phyloP scores from a whole-genome alignment of 2,113 vertebrate genomes.

The Vulpes vulpes region DNA sequence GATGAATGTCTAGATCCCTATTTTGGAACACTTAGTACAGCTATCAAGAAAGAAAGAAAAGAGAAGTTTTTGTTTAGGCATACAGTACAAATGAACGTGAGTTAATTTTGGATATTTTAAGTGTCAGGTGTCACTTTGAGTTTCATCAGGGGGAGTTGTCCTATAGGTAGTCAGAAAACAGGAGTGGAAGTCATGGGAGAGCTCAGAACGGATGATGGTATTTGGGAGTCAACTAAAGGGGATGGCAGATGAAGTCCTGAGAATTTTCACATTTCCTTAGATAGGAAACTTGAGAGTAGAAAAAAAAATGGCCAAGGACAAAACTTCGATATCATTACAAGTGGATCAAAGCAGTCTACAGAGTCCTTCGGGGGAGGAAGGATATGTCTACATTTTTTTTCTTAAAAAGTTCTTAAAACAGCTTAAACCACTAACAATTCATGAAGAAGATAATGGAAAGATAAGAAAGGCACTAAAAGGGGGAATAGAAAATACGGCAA shows the following conservation, averaged over 20 bases:
- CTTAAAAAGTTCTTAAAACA: background rate
- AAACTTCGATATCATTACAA: background rate
- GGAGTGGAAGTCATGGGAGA: background rate
- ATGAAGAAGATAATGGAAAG: background rate
- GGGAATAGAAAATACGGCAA: background rate
- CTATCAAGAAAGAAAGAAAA: background rate
- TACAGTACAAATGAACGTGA: background rate
- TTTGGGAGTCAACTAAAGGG: background rate
- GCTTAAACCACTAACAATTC: background rate
- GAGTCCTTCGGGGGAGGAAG: background rate
- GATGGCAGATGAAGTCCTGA: background rate
- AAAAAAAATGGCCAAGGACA: background rate
- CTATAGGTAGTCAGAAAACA: background rate
- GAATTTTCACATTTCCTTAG: background rate
- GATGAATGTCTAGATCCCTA: background rate
- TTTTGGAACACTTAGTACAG: background rate
- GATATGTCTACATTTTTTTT: background rate
- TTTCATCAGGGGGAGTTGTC: background rate
- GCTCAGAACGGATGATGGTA: background rate
- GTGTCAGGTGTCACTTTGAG: background rate
- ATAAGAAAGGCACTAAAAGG: background rate
- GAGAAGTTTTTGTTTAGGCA: background rate
- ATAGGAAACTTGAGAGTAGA: background rate
- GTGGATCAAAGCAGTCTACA: background rate
- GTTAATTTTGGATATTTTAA: slow-evolving; percentile 7